Evolutionary conservation across 2,113 vertebrate species (phyloP).

Genomic region (Oncorhynchus kisutch): DNA sequence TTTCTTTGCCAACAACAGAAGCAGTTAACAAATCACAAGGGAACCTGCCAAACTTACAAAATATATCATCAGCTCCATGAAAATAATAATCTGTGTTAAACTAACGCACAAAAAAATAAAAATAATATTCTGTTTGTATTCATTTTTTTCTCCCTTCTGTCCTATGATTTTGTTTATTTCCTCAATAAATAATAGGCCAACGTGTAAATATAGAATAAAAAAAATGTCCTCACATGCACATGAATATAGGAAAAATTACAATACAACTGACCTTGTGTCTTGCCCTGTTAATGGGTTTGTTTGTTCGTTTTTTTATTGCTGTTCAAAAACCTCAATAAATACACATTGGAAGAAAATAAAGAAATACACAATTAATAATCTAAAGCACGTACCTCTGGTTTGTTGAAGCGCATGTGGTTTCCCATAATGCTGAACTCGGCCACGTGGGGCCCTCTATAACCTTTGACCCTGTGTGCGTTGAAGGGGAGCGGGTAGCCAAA

Average conservation of each 20-base stretch:
- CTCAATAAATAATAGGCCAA: too few relatives aligned
- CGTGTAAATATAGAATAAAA: too few relatives aligned
- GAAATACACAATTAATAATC: too few relatives aligned
- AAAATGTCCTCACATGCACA: too few relatives aligned
- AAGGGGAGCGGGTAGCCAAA: constrained; percentile 86
- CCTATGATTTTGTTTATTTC: background rate
- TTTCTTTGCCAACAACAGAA: too few relatives aligned
- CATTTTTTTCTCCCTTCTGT: background rate
- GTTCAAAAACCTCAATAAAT: too few relatives aligned
- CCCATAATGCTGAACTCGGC: constrained; percentile 84
- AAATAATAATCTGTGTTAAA: background rate
- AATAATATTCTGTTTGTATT: background rate
- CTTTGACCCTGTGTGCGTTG: constrained; percentile 83
- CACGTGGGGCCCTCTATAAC: constrained; percentile 68
- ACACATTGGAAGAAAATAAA: too few relatives aligned
- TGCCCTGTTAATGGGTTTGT: too few relatives aligned
- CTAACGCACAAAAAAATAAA: background rate
- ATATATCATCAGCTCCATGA: background rate
- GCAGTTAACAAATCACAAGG: too few relatives aligned
- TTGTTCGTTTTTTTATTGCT: background rate
- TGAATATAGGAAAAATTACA: too few relatives aligned
- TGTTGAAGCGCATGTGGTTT: constrained; percentile 90
- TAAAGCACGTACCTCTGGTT: constrained; percentile 75
- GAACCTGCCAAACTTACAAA: background rate
- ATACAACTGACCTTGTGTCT: too few relatives aligned